Base-by-base conservation (phyloP, 2,888 invertebrate species). In the Chromoteleia sp. region DNA sequence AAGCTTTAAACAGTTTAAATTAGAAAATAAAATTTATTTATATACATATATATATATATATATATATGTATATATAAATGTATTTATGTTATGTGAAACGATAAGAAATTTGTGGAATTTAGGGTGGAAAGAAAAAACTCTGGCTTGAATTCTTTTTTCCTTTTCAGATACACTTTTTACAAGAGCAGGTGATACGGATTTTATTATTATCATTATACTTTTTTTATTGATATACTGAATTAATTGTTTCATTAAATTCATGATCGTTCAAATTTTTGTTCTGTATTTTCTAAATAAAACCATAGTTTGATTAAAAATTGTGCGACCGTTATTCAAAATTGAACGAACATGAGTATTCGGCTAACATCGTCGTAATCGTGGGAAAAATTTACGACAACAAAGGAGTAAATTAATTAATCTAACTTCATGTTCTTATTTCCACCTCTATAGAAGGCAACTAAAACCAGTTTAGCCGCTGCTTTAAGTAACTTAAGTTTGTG, bases 381-480 rank as follows among this genome's bases (percentile, higher is more conserved):
- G 8, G 29, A 5, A 12, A 50, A 14, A 41, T 43, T 36, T 12
- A 63, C 50, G 21, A 36, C 30, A 8, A 33, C 33, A 25, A 25
- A 25, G 2, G 25, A 25, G 33, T 43, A 14, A 29, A 43, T 59
- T 15, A 17, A 45, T 8, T 33, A 33, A 43, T 59, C 1, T 3
- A 50, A 21, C n/a, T 12, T 50, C 48, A 12, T 29, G 50, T 33
- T 36, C 14, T 54, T 45, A 36, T 48, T 59, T 67, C 59, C 29
- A 21, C 43, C 43, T 33, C 50, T 36, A 36, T 19, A n/a, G 14
- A n/a, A 58, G 41, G 41, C 58, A 59, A 59, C 58, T 59, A 59
- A 81, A 81, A 65, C 81, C 81, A 76, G 81, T 65, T 81, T 81
- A 81, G 81, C 67, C 41, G 45, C 25, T 48, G 10, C 0, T 71